These are phyloP conservation scores for Drosophila rufa DNA, from an alignment of 1,140 invertebrate genomes.

Conservation along the genomic window DNA sequence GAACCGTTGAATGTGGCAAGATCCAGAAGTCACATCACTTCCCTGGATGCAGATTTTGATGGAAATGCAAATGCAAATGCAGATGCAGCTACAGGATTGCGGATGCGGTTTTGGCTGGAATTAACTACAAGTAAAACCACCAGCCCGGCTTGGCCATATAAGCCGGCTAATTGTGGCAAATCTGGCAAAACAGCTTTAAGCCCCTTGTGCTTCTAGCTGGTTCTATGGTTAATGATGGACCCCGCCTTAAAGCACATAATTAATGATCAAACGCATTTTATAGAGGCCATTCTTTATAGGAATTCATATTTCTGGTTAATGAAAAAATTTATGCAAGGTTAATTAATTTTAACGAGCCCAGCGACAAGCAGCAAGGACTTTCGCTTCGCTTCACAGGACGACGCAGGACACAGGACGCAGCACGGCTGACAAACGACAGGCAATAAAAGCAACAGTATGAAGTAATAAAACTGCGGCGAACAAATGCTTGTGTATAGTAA, in stretches of 20 bases:
- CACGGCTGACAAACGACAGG: constrained; percentile 55
- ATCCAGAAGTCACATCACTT: constrained; percentile 13
- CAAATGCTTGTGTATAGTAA: constrained; percentile 60
- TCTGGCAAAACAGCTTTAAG: neutral
- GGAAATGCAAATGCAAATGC: constrained; percentile 10
- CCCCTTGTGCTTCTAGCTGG: constrained; percentile 2
- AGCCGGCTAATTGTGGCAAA: constrained; percentile 31
- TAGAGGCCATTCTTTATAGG: constrained; percentile 25
- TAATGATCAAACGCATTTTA: constrained; percentile 35
- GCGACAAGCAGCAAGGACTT: constrained; percentile 28
- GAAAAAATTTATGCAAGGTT: constrained; percentile 62
- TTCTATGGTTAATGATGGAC: constrained; percentile 5
- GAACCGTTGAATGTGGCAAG: constrained; percentile 1
- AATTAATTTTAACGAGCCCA: constrained; percentile 64
- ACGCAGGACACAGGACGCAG: constrained; percentile 15
- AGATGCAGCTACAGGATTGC: constrained; percentile 8
- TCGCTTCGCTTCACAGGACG: constrained; percentile 11
- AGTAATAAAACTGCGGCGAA: constrained; percentile 61
- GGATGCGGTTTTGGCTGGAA: constrained; percentile 14
- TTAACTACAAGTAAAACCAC: constrained; percentile 15
- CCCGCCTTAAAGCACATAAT: constrained; percentile 21
- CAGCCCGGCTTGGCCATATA: neutral
- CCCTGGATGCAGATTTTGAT: neutral
- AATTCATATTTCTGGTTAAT: constrained; percentile 61
- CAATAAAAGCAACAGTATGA: constrained; percentile 58